Evolutionary conservation across 2,113 vertebrate genomes (phyloP), one percentile per base, ranked within the genome.

Genomic region (Phoxinus phoxinus): DNA sequence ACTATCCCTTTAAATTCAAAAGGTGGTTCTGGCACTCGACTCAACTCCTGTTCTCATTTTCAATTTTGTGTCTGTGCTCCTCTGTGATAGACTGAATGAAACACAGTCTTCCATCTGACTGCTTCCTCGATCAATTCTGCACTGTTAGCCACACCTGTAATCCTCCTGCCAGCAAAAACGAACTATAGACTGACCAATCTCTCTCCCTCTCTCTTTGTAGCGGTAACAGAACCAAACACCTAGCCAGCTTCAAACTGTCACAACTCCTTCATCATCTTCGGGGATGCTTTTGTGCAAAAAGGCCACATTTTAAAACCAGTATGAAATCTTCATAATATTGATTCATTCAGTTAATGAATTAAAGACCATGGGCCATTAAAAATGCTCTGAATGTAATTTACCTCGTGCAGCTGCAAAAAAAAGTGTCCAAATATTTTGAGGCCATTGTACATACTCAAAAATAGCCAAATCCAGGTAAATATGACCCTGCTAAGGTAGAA

Each of bases 21-120:
- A 75, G 59, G 58, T 10, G 12, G 0, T 23, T 67, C 59, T 81
- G 46, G 37, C 25, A 12, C 59, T 46, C 4, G 4, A 81, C 41
- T 44, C 3, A 32, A 17, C 44, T 19, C 7, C 8, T 53, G 41
- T 15, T 81, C 79, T 78, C 78, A 61, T 27, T 59, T 75, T 61
- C 80, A 75, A 17, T 53, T 48, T 75, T 13, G 65, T 35, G 30
- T 46, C 69, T 12, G 27, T 51, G 53, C 23, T 23, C 19, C 37
- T 44, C 76, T 84, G 76, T 61, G 63, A 81, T 74, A 73, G 53
- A 81, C 17, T 85, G 65, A 81, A 78, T 81, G 71, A 84, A 56
- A 69, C 83, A 80, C 77, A 65, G 67, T 85, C 67, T 81, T 84
- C 77, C 77, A 67, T 87, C 69, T 80, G 67, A 74, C 83, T 87